A percentile compares a stretch with the other conserved stretches of the same genome.
Evolutionary conservation across 2,113 vertebrate genomes (phyloP).

Genomic region (Phyllopteryx taeniolatus): DNA sequence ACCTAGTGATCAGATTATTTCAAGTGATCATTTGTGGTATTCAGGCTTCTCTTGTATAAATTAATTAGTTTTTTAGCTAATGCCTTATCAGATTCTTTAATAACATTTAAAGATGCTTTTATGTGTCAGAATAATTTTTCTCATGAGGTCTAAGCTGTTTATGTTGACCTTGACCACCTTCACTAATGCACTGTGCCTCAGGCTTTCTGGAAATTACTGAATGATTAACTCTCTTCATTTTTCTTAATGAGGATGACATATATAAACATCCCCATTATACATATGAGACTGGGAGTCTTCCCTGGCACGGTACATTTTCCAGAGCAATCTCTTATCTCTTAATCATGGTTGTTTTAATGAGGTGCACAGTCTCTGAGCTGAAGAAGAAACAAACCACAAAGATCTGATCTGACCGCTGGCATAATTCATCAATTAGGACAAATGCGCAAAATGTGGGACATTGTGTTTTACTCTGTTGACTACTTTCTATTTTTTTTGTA

Average conservation of each 20-base stretch:
- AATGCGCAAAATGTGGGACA: neutral
- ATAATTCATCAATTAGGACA: neutral
- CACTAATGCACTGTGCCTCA: constrained; percentile 33
- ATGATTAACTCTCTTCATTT: constrained; percentile 41
- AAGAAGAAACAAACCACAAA: constrained; percentile 7
- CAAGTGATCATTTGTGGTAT: too few relatives aligned
- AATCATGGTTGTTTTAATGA: constrained; percentile 56
- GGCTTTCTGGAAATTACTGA: constrained; percentile 36
- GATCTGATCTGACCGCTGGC: constrained; percentile 13
- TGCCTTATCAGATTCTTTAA: constrained; percentile 3
- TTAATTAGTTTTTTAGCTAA: too few relatives aligned
- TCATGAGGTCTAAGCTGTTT: neutral
- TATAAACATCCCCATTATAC: constrained; percentile 46
- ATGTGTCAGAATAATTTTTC: neutral
- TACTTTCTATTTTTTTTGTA: neutral
- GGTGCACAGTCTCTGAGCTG: constrained; percentile 14
- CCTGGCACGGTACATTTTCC: constrained; percentile 37
- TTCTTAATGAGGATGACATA: constrained; percentile 44
- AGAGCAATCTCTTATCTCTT: constrained; percentile 49
- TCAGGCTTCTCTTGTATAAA: too few relatives aligned
- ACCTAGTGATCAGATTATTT: neutral
- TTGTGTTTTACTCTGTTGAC: neutral
- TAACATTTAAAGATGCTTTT: neutral
- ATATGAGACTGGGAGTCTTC: constrained; percentile 38
- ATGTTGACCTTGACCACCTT: constrained; percentile 26